Conservation (phyloP, 2,888 invertebrate species). For the Microdon myrmicae region DNA sequence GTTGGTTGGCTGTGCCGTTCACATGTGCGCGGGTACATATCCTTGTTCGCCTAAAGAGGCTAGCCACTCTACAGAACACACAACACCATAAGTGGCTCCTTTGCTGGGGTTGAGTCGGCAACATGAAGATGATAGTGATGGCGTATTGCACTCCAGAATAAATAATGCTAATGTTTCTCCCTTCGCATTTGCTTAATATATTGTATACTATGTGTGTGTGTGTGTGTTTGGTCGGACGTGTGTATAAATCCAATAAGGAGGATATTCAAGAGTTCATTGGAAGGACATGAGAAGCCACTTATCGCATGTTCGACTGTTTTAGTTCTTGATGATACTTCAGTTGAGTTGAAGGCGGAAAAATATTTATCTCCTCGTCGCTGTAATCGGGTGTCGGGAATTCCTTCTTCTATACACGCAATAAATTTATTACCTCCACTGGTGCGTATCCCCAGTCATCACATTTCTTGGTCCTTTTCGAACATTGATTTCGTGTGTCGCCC, state of each 20-base stretch:
- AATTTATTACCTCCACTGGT: constrained; percentile 26
- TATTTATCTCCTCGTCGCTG: constrained; percentile 41
- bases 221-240: constrained; percentile 45
- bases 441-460: too few relatives aligned
- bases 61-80: constrained; percentile 30
- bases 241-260: too few relatives aligned
- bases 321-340: constrained; percentile 67
- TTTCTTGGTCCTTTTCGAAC: not conserved
- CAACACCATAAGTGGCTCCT: constrained; percentile 34
- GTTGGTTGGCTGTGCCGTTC: constrained; percentile 21
- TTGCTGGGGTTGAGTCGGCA: constrained; percentile 33
- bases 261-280: constrained; percentile 53
- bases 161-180: too few relatives aligned
- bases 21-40: constrained; percentile 24
- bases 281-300: constrained; percentile 67
- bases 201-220: constrained; percentile 12
- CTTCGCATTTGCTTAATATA: too few relatives aligned
- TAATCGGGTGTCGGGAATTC: constrained; percentile 23
- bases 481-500: too few relatives aligned
- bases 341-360: constrained; percentile 56
- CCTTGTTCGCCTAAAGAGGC: constrained; percentile 44
- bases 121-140: constrained; percentile 42
- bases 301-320: constrained; percentile 61
- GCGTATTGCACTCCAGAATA: constrained; percentile 48
- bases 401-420: constrained; percentile 32